Evolutionary conservation across 2,797 vertebrate genomes (phyloP), one percentile per base, ranked within the genome.

Genomic region (Rhyacichthys aspro): DNA sequence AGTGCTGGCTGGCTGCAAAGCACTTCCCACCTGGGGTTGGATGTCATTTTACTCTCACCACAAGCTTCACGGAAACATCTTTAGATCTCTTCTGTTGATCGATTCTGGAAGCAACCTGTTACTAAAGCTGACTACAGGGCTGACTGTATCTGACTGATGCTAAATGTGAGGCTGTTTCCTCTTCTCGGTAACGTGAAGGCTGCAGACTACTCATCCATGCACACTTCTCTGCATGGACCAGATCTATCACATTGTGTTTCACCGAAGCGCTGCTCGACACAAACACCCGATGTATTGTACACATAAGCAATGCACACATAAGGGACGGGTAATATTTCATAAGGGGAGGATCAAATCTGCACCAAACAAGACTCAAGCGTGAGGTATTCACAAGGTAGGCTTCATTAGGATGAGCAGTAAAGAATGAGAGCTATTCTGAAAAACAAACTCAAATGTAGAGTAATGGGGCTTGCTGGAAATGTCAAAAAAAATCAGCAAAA

Each of bases 231-330:
- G 45, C 7, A 18, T 86, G 87, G 72, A 84, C 89, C 76, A 86
- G 87, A 90, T 90, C 87, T 81, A 88, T 90, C 89, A 89, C 79
- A 87, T 64, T 68, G 76, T 75, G 86, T 86, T 86, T 83, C 58
- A 67, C 59, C 61, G 73, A 84, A 71, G 48, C 16, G 34, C 18
- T 80, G 82, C 69, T 60, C 33, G 65, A 59, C 71, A 76, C 65
- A n/a, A n/a, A n/a, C n/a, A n/a, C n/a, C n/a, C n/a, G n/a, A n/a
- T n/a, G n/a, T n/a, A n/a, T n/a, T n/a, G 56, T 69, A 46, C 53
- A 58, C n/a, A 17, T 14, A 58, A 55, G 69, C 58, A 23, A 23
- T 47, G 63, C 48, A 33, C 23, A 74, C 44, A 34, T 57, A 23
- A 23, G 19, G n/a, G n/a, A n/a, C n/a, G n/a, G n/a, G n/a, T n/a